phyloP scores from a whole-genome alignment of 2,113 vertebrate genomes.

The Grallaria varia region DNA sequence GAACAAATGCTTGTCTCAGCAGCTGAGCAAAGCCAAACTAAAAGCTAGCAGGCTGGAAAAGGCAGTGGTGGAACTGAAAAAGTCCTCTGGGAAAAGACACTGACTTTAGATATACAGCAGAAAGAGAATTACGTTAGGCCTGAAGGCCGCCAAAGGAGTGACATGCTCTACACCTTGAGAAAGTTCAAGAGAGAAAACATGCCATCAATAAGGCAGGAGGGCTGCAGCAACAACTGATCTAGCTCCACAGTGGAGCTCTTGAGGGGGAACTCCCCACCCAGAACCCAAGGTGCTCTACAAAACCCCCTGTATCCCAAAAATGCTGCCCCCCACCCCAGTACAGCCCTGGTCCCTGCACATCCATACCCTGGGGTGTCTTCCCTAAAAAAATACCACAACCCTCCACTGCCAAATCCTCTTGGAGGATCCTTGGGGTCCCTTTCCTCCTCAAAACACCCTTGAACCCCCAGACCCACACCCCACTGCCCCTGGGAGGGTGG shows the following conservation, averaged over 20 bases:
- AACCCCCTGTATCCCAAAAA: background rate
- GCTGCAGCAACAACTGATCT: background rate
- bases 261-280: too few relatives aligned
- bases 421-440: background rate
- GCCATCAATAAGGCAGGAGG: background rate
- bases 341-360: background rate
- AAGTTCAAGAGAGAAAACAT: background rate
- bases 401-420: too few relatives aligned
- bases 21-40: background rate
- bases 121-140: background rate
- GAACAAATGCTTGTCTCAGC: background rate
- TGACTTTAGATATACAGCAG: background rate
- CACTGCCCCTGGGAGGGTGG: too few relatives aligned
- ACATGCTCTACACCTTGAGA: background rate
- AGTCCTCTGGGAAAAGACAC: background rate
- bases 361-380: background rate
- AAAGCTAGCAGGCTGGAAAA: background rate
- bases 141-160: background rate
- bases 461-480: background rate
- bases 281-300: background rate
- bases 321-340: background rate
- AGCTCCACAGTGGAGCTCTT: rapidly evolving
- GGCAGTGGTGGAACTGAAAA: background rate
- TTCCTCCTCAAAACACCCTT: background rate
- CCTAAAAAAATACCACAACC: background rate